A percentile compares a stretch with the other conserved stretches of the same genome.
phyloP scores from a whole-genome alignment of 2,113 vertebrate genomes.

The Agapornis roseicollis region DNA sequence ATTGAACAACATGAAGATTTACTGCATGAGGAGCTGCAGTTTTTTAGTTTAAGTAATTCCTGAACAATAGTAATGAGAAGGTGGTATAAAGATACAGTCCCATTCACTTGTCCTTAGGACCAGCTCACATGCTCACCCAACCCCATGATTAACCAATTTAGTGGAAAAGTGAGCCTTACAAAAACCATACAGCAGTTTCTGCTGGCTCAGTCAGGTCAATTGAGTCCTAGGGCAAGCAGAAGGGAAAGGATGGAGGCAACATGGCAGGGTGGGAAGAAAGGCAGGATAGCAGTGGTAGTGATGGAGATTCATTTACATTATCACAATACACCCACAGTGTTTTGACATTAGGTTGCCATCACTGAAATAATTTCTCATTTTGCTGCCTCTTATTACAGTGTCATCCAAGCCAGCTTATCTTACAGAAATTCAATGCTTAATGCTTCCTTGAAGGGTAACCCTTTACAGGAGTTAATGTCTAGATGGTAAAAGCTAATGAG shows the following conservation, averaged over 20 bases:
- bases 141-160: background rate
- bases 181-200: background rate
- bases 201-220: background rate
- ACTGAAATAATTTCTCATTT: background rate
- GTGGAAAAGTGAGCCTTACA: background rate
- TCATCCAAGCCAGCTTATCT: background rate
- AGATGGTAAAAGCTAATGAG: background rate
- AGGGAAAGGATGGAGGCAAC: background rate
- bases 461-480: accelerated
- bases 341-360: background rate
- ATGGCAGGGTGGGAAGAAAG: background rate
- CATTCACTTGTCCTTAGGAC: accelerated
- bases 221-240: accelerated
- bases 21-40: accelerated
- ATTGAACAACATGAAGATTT: background rate
- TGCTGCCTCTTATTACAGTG: background rate
- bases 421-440: background rate
- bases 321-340: no score
- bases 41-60: background rate
- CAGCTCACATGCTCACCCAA: accelerated
- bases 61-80: background rate
- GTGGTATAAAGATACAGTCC: background rate
- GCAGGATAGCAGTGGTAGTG: background rate
- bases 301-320: accelerated
- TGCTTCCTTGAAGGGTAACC: background rate